phyloP scores from a whole-genome alignment of 2,797 vertebrate species.

The Sorex maritimensis region DNA sequence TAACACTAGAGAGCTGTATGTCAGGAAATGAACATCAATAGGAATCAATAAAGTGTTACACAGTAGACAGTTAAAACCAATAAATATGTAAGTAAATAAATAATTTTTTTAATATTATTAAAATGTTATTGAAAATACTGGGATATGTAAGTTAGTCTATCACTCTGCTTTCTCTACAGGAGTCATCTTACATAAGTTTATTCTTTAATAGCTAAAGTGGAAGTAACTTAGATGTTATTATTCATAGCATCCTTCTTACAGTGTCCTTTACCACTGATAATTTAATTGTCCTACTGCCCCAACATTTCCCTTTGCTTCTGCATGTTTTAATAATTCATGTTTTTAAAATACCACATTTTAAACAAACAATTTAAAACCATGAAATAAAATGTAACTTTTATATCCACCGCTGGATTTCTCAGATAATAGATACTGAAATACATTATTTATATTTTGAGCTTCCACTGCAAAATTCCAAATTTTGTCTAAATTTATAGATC shows the following conservation, averaged over 20 bases:
- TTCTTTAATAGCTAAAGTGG: neutral
- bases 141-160: neutral
- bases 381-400: neutral
- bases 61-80: neutral
- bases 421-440: neutral
- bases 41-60: neutral
- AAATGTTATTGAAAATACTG: neutral
- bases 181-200: neutral
- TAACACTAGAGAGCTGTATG: neutral
- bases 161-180: neutral
- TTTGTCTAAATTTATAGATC: neutral
- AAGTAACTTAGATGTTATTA: neutral
- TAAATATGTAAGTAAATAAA: neutral
- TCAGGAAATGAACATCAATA: neutral
- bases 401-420: neutral
- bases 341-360: neutral
- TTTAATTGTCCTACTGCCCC: neutral
- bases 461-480: neutral
- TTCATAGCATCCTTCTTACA: neutral
- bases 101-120: neutral
- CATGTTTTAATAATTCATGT: neutral
- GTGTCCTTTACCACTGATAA: neutral
- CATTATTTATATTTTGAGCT: neutral
- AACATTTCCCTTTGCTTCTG: slow-evolving; percentile 1
- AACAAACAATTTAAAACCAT: slow-evolving; percentile 7